Conservation (phyloP, 2,888 invertebrate genomes). For the Lochmaea crataegi region DNA sequence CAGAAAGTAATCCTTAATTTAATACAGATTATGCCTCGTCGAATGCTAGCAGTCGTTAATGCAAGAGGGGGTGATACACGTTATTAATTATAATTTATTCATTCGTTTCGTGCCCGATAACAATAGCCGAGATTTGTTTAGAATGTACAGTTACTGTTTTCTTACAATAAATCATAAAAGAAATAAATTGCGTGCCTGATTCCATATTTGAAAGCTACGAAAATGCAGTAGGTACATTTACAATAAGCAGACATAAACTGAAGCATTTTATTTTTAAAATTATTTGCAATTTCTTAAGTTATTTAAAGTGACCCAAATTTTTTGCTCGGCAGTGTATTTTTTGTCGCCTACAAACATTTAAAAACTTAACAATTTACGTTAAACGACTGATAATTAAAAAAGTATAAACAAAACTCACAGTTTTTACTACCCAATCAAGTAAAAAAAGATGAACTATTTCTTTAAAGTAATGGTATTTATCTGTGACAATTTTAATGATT, state of each 20-base stretch:
- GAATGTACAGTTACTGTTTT: neutral
- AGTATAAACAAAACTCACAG: no score
- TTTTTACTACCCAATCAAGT: no score
- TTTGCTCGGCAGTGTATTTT: no score
- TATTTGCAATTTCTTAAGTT: neutral
- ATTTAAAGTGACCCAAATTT: neutral
- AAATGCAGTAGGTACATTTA: neutral
- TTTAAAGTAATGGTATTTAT: no score
- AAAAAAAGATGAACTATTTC: no score
- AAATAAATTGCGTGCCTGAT: neutral
- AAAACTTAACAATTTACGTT: no score
- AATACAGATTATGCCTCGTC: constrained; percentile 34
- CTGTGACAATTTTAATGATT: no score
- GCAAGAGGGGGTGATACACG: no score
- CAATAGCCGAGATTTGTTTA: neutral
- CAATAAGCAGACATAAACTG: neutral
- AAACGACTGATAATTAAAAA: no score
- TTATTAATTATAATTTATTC: neutral
- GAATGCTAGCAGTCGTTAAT: constrained; percentile 16
- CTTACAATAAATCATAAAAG: neutral
- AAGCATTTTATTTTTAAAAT: constrained; percentile 1
- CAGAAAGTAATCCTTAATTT: constrained; percentile 46
- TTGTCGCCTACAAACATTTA: no score
- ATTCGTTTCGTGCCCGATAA: neutral
- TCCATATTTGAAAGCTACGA: neutral